Evolutionary conservation across 2,888 invertebrate genomes (phyloP), one percentile per base, ranked within the genome.

Genomic region (Xestia sexstrigata): DNA sequence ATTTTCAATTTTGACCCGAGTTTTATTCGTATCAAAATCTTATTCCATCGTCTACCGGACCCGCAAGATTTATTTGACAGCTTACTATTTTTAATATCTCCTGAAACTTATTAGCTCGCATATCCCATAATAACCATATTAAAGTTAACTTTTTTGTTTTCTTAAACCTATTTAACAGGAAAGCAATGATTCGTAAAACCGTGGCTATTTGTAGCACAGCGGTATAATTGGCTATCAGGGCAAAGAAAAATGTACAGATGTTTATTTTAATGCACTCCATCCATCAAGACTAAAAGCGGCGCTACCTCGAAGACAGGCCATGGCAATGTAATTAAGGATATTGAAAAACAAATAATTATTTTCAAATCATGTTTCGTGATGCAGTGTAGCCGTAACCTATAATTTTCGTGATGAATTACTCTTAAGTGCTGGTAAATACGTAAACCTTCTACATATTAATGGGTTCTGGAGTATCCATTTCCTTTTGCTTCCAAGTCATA

Each of bases 211-310:
- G 91, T 91, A 90, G 86, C 89, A 49, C 88, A 87, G 89, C 89
- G 82, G 87, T 88, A 85, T 92, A 92, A 92, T 91, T 90, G 91
- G 87, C 88, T 91, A 91, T 90, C 88, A 87, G 88, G 84, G 88
- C 86, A 74, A 91, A 92, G 93, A 94, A 92, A 92, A 92, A 94
- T 92, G 89, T 82, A 89, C 90, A 87, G 89, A 89, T 91, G 90
- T 93, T 93, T 93, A 90, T 91, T 93, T 93, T 91, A 92, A 92
- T 91, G 90, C 84, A 77, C 82, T 83, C 87, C 86, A 94, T 93
- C 91, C 89, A 91, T 94, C 93, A 93, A 80, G 83, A 80, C 78
- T 79, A 88, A 86, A 85, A 83, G 82, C 78, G 86, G 79, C 69
- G 75, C 82, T 83, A 83, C 82, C 73, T 83, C 72, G 87, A 90